Conservation (phyloP, 2,888 invertebrate genomes). For the Capitulum mitella region DNA sequence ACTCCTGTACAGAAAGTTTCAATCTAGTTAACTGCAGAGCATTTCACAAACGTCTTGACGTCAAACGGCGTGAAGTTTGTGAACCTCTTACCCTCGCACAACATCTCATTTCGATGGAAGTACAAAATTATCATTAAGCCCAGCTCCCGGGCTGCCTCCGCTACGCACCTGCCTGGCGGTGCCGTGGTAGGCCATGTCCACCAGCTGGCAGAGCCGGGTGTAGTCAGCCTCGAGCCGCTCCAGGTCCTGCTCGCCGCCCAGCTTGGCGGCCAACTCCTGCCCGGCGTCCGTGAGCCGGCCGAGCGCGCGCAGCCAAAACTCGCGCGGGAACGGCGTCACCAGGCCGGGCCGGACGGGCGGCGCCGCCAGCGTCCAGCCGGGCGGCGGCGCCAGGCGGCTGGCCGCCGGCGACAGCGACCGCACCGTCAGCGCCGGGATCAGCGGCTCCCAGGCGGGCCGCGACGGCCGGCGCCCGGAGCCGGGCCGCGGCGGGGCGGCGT, state of each 20-base stretch:
- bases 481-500: not conserved
- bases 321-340: not conserved
- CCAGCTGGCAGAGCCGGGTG: not conserved
- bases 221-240: not conserved
- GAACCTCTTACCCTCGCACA: too few species aligned
- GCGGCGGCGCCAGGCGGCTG: not conserved
- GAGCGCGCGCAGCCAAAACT: not conserved
- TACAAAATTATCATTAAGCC: too few species aligned
- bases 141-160: too few species aligned
- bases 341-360: not conserved
- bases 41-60: too few species aligned
- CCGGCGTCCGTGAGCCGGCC: not conserved
- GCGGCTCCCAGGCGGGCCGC: slow-evolving; percentile 8
- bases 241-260: not conserved
- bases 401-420: not conserved
- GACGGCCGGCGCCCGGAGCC: not conserved
- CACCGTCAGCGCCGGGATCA: not conserved
- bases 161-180: not conserved
- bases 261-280: not conserved
- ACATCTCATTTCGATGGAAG: too few species aligned
- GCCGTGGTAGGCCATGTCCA: slow-evolving; percentile 3
- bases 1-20: too few species aligned
- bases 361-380: not conserved
- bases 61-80: too few species aligned
- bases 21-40: too few species aligned